A percentile compares a stretch with the other conserved stretches of the same genome.
Conservation (phyloP, 2,797 vertebrate species). For the Phalanger gymnotis region DNA sequence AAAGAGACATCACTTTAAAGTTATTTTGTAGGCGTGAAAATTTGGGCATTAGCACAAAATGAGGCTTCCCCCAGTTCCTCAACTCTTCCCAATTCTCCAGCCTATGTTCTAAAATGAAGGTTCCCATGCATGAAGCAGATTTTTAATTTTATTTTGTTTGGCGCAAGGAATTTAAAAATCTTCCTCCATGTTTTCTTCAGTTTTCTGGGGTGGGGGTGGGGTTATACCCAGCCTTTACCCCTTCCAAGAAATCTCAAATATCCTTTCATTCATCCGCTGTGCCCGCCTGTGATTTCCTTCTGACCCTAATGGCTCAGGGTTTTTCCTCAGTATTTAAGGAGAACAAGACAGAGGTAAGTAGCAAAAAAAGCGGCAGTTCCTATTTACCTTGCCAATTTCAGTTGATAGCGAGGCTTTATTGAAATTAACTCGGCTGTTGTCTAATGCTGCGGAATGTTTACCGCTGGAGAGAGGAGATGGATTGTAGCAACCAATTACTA, state of each 20-base stretch:
- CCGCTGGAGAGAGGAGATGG: slow-evolving; percentile 74
- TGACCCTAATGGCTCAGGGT: slow-evolving; percentile 53
- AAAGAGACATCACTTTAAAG: slow-evolving; percentile 19
- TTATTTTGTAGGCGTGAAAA: slow-evolving; percentile 15
- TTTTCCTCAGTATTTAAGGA: slow-evolving; percentile 70
- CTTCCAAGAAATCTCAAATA: slow-evolving; percentile 46
- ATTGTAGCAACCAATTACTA: slow-evolving; percentile 81
- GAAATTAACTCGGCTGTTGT: slow-evolving; percentile 87
- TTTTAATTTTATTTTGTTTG: slow-evolving; percentile 76
- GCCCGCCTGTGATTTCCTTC: slow-evolving; percentile 65
- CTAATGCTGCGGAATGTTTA: slow-evolving; percentile 76
- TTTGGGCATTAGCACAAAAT: neutral
- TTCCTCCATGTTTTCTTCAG: neutral
- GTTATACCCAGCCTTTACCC: neutral
- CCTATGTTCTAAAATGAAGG: slow-evolving; percentile 49
- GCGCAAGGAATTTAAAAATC: slow-evolving; percentile 40
- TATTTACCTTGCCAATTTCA: slow-evolving; percentile 85
- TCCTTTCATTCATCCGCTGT: slow-evolving; percentile 64
- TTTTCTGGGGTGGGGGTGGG: neutral
- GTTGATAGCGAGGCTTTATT: slow-evolving; percentile 84
- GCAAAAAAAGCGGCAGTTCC: slow-evolving; percentile 87
- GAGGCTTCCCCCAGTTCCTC: neutral
- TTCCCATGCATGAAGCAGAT: slow-evolving; percentile 63
- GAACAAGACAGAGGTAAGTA: slow-evolving; percentile 83
- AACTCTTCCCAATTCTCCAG: slow-evolving; percentile 35